Evolutionary conservation across 2,113 vertebrate genomes (phyloP), one percentile per base, ranked within the genome.

Genomic region (Marmota monax): DNA sequence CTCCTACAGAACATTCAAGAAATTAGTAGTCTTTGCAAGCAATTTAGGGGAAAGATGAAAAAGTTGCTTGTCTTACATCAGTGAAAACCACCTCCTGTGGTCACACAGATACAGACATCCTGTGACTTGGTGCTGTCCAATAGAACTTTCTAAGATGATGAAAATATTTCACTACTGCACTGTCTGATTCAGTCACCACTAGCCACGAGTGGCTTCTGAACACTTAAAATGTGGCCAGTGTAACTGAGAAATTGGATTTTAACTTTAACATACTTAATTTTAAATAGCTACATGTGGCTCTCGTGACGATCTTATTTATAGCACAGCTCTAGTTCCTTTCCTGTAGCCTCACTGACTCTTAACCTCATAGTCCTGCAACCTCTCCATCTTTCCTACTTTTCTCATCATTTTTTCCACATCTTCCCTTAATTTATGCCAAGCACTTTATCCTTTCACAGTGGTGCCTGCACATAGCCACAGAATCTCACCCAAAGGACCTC

Each of bases 221-320:
- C 63, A 3, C 70, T 90, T 92, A 58, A 51, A 58, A 95, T 70
- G 48, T 63, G n/a, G 27, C 39, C 45, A 53, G 8, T 29, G 34
- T 84, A 32, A 95, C 4, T 73, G 79, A 93, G 72, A 96, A 83
- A 67, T 3, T 79, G 20, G 94, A 85, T 67, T 78, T 95, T 37
- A 76, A 45, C 45, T 61, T 65, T 92, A 74, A 74, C 23, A 48
- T 77, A n/a, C 69, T 84, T 92, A 72, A 37, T 56, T 77, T 32
- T 80, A 93, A 89, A 88, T n/a, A 73, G 48, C 29, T 11, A 65
- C 16, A 9, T 10, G 37, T 61, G 17, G 73, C 74, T 72, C 17
- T 72, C 13, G 11, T 48, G 72, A 12, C 34, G 61, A 56, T 61
- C 4, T 32, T 77, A 63, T 51, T 78, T 90, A 88, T 69, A 88